Percentiles rank a stretch among this genome's conserved stretches.
Evolutionary conservation across 2,797 vertebrate species (phyloP).

Genomic region (Phrynocephalus guinanensis): DNA sequence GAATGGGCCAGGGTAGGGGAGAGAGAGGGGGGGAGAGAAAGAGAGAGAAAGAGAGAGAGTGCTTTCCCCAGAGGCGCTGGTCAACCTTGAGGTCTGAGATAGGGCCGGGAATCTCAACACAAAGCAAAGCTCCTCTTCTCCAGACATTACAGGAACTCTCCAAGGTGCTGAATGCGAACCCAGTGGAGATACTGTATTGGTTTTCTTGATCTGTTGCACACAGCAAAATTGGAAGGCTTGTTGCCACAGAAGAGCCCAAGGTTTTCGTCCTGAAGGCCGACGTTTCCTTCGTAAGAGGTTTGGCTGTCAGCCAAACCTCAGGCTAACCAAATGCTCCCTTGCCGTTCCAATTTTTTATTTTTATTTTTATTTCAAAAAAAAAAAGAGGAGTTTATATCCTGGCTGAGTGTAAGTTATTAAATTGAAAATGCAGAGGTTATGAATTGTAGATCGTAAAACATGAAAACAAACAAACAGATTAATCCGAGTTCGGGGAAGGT

Average conservation of each 20-base stretch:
- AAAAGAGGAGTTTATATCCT: neutral
- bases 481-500: neutral
- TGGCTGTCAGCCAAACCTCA: neutral
- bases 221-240: neutral
- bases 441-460: neutral
- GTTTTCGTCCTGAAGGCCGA: neutral
- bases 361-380: no score
- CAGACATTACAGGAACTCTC: no score
- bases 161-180: no score
- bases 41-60: neutral
- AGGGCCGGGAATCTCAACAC: no score
- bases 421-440: slow-evolving; percentile 4
- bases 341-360: neutral
- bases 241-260: neutral
- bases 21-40: neutral
- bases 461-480: slow-evolving; percentile 15
- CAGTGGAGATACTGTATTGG: neutral
- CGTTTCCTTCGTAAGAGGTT: neutral
- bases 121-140: no score
- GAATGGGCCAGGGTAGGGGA: no score
- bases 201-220: no score
- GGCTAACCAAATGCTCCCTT: neutral
- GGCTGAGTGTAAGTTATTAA: slow-evolving; percentile 5
- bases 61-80: no score
- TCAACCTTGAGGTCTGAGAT: no score